These are phyloP conservation scores for Irena cyanogastra DNA, from an alignment of 2,113 vertebrate genomes.

Conservation along the genomic window DNA sequence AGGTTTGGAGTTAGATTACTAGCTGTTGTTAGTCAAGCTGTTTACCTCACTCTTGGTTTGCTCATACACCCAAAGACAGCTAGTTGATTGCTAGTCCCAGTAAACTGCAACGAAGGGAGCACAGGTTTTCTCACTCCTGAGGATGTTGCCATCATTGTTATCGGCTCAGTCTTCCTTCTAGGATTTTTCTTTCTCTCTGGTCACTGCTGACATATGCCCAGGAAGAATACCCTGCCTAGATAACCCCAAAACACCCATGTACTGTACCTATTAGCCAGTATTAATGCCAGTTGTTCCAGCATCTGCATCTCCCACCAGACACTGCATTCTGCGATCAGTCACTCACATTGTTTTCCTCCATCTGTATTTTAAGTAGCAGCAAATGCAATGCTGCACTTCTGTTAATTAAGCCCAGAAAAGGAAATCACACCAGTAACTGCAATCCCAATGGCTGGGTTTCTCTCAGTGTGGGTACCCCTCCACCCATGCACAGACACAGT, in stretches of 20 bases:
- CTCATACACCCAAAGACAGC: neutral
- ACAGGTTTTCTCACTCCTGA: neutral
- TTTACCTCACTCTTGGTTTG: neutral
- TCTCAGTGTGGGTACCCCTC: neutral
- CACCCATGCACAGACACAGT: neutral
- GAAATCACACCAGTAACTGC: neutral
- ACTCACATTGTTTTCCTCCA: neutral
- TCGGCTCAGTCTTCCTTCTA: neutral
- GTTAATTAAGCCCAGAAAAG: neutral
- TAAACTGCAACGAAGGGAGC: neutral
- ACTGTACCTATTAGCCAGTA: neutral
- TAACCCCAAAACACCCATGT: neutral
- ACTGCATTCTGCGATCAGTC: neutral
- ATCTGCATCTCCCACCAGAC: neutral
- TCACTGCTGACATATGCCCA: neutral
- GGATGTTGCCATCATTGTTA: neutral
- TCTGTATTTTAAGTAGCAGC: neutral
- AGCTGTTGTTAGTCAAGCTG: neutral
- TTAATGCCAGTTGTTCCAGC: neutral
- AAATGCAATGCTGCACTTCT: accelerated
- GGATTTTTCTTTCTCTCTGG: neutral
- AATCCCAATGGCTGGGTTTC: neutral
- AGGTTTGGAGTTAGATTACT: neutral
- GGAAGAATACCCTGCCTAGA: neutral
- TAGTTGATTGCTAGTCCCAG: neutral